These are phyloP conservation scores for Esperia sulphurella DNA, from an alignment of 2,888 invertebrate genomes.

Conservation along the genomic window DNA sequence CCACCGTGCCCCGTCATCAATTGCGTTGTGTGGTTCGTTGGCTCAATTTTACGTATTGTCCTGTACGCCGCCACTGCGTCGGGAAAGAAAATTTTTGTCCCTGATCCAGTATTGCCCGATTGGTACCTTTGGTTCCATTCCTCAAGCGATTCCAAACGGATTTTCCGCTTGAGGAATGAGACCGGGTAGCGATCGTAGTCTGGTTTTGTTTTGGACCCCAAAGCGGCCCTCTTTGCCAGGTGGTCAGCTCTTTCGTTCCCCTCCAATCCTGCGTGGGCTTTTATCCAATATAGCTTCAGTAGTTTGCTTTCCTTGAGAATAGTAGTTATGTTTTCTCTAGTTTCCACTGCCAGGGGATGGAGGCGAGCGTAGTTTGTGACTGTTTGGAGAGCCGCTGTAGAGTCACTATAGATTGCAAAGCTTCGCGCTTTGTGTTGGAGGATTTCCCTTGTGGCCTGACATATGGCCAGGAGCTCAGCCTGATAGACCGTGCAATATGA, in stretches of 20 bases:
- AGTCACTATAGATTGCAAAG: neutral
- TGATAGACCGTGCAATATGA: conserved; percentile 1
- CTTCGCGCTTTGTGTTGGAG: neutral
- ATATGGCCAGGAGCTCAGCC: neutral
- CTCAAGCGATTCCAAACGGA: neutral
- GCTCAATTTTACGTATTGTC: neutral
- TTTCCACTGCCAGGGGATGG: neutral
- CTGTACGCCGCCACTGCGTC: neutral
- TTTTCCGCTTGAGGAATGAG: neutral
- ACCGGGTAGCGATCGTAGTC: neutral
- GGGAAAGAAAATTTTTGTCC: neutral
- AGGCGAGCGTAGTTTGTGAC: neutral
- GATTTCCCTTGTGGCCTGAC: neutral
- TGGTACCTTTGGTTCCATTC: neutral
- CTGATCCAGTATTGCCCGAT: neutral
- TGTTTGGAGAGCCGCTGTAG: neutral
- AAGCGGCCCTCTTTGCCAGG: conserved; percentile 11
- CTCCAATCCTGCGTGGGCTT: too few species aligned
- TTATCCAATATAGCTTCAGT: too few species aligned
- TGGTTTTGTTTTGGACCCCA: neutral
- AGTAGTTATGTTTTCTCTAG: neutral
- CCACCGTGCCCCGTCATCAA: neutral
- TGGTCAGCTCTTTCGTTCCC: too few species aligned
- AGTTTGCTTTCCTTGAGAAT: neutral
- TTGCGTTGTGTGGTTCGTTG: neutral